These are phyloP conservation scores for Holotrichia oblita DNA, from an alignment of 1,140 invertebrate genomes.

Conservation along the genomic window DNA sequence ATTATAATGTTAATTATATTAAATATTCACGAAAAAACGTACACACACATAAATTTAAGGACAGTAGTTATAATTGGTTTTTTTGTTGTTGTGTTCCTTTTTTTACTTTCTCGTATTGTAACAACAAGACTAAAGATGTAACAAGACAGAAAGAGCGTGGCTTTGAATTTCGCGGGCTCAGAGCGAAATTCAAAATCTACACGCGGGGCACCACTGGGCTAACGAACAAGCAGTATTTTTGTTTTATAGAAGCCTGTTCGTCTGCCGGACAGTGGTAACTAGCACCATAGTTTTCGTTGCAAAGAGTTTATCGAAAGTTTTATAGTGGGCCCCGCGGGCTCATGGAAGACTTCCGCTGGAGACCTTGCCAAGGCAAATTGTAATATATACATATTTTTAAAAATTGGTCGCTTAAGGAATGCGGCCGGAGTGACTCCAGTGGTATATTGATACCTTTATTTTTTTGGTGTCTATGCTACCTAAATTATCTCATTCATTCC, in stretches of 20 bases:
- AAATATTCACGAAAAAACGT: conserved; percentile 52
- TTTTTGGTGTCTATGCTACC: conserved; percentile 35
- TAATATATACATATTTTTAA: conserved; percentile 37
- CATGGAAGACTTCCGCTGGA: conserved; percentile 60
- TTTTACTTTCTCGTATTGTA: conserved; percentile 43
- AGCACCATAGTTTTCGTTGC: conserved; percentile 61
- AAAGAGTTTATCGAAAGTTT: conserved; percentile 53
- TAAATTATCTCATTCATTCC: conserved; percentile 25
- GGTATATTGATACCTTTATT: conserved; percentile 36
- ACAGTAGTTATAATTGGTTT: conserved; percentile 57
- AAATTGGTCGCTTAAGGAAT: conserved; percentile 33
- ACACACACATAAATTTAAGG: conserved; percentile 61
- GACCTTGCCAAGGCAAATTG: conserved; percentile 53
- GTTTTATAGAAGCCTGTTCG: conserved; percentile 43
- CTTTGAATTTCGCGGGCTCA: conserved; percentile 54
- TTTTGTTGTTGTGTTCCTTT: conserved; percentile 48
- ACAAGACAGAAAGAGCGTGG: conserved; percentile 56
- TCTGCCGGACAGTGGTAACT: conserved; percentile 54
- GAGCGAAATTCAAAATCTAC: conserved; percentile 48
- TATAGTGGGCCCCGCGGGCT: conserved; percentile 51
- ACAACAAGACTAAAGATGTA: conserved; percentile 59
- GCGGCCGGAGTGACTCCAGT: background rate
- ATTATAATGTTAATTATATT: conserved; percentile 51
- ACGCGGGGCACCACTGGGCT: conserved; percentile 48
- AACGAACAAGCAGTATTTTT: conserved; percentile 38